These are phyloP conservation scores for Dasysyrphus albostriatus DNA, from an alignment of 2,888 invertebrate species.

Conservation along the genomic window DNA sequence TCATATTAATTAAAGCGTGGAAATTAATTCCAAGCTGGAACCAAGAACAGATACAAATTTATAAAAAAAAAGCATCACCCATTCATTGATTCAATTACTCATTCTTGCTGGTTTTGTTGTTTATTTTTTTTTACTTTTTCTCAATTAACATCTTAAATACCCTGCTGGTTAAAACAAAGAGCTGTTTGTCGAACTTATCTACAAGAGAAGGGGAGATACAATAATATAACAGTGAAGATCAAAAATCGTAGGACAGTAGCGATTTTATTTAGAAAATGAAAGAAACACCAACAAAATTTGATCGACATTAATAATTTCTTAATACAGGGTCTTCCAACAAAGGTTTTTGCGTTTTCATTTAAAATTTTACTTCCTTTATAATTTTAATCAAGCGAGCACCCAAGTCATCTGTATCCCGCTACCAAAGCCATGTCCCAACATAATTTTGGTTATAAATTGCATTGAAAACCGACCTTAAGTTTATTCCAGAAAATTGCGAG, in stretches of 20 bases:
- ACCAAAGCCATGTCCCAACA: too few species aligned
- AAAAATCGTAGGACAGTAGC: background rate
- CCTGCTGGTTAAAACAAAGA: background rate
- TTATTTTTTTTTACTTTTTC: background rate
- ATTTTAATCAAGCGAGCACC: too few species aligned
- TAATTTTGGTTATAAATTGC: too few species aligned
- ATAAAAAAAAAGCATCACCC: constrained; percentile 29
- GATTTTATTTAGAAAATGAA: too few species aligned
- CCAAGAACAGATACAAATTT: background rate
- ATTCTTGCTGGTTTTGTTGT: constrained; percentile 26
- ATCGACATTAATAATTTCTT: too few species aligned
- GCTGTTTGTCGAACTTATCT: constrained; percentile 8
- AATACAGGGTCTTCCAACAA: too few species aligned
- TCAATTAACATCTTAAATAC: constrained; percentile 16
- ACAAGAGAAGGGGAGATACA: background rate
- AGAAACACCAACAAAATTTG: too few species aligned
- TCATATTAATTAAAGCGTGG: constrained; percentile 63
- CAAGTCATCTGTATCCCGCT: too few species aligned
- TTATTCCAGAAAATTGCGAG: too few species aligned
- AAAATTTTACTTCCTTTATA: too few species aligned
- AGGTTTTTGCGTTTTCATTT: too few species aligned
- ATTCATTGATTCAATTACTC: constrained; percentile 69
- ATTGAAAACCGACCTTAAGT: too few species aligned
- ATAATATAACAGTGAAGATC: background rate
- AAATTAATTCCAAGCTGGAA: constrained; percentile 64